Base-by-base conservation (phyloP, 2,888 invertebrate genomes). In the Drosophila barbarae region DNA sequence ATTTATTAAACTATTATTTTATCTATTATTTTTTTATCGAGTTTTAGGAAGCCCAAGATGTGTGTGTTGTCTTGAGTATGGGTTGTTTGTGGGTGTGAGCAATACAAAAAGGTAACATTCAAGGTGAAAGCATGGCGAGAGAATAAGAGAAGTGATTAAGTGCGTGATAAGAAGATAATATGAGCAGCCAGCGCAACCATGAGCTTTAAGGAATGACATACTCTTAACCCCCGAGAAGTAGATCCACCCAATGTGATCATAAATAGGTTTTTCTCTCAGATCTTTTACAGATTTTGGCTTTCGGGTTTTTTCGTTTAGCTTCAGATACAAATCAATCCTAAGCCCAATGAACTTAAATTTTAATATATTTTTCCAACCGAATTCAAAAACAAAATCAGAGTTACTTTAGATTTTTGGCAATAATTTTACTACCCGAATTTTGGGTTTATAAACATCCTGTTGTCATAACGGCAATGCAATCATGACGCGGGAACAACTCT, bases 391-490 rank as follows among this genome's bases (percentile, higher is more conserved):
- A 5, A 15, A 18, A 38, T 15, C 9, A 10, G 3, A 10, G 23
- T 23, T 21, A 21, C 3, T 21, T 26, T 42, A 26, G 9, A 26
- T 26, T 41, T 41, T 42, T 42, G 42, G 10, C 42, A 5, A 28
- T 15, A 42, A 42, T 42, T 5, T n/a, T 42, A 42, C 15, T 28
- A 3, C 26, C 56, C 21, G 8, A 23, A 8, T 12, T 34, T 26
- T 1, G 28, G 35, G 18, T 18, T 50, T 28, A 49, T 35, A 55
- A 53, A 53, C 57, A 58, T 58, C 57, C 57, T 57, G 58, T 30
- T 55, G 42, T 35, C 56, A 42, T 44, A 44, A 59, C 57, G 42
- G 58, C 41, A 54, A 36, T 53, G 54, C 23, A 44, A 44, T 15
- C 44, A 23, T 23, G 38, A 44, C 6, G 52, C 21, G 36, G 30